Percentiles rank a stretch among this genome's conserved stretches.
These are phyloP conservation scores for Elysia crispata DNA, from an alignment of 2,888 invertebrate genomes.

Conservation along the genomic window DNA sequence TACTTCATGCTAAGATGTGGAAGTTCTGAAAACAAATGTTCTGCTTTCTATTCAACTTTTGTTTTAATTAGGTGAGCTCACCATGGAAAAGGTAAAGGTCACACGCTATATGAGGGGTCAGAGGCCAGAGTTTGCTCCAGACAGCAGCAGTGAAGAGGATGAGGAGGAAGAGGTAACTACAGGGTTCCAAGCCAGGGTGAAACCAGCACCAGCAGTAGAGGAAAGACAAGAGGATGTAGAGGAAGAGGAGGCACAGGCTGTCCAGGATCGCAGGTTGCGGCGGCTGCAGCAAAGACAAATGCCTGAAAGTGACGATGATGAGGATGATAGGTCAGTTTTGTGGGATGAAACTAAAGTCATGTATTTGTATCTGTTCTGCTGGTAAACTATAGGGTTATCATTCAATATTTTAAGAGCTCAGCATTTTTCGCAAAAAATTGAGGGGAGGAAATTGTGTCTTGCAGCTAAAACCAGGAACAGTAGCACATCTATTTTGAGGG, in stretches of 20 bases:
- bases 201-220: slow-evolving; percentile 50
- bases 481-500: too few species aligned
- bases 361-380: too few species aligned
- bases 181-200: slow-evolving; percentile 50
- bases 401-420: too few species aligned
- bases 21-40: too few species aligned
- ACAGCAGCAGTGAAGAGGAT: slow-evolving; percentile 86
- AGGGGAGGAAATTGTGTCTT: too few species aligned
- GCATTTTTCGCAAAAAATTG: too few species aligned
- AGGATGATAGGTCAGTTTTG: slow-evolving; percentile 58
- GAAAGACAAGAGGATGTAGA: slow-evolving; percentile 56
- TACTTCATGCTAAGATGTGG: too few species aligned
- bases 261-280: slow-evolving; percentile 90
- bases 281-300: slow-evolving; percentile 81
- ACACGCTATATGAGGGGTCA: slow-evolving; percentile 98
- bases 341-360: too few species aligned
- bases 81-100: slow-evolving; percentile 99
- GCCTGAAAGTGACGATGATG: slow-evolving; percentile 72
- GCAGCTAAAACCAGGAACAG: too few species aligned
- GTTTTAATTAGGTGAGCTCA: slow-evolving; percentile 87
- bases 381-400: too few species aligned
- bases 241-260: slow-evolving; percentile 73
- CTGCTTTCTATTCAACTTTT: too few species aligned
- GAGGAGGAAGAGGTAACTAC: slow-evolving; percentile 83
- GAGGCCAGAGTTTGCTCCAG: slow-evolving; percentile 95